phyloP scores from a whole-genome alignment of 2,113 vertebrate species.

The Galemys pyrenaicus region DNA sequence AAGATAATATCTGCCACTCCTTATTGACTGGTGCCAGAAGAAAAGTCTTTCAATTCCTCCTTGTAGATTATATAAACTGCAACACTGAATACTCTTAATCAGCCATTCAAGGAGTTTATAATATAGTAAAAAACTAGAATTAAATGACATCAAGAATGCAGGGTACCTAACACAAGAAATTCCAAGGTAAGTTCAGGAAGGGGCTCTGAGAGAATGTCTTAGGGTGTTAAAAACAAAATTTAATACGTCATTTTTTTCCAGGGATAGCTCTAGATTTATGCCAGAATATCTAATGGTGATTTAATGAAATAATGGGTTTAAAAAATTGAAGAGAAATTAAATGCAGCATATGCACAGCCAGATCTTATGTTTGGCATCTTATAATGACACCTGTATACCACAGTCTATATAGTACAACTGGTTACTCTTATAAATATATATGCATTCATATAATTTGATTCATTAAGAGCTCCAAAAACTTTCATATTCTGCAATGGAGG shows the following conservation, averaged over 20 bases:
- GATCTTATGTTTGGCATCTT: background rate
- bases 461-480: background rate
- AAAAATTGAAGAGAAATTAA: background rate
- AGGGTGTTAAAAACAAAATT: background rate
- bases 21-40: background rate
- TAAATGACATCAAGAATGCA: background rate
- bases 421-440: background rate
- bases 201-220: background rate
- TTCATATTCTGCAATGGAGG: background rate
- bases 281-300: background rate
- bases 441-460: background rate
- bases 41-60: background rate
- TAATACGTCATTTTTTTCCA: background rate
- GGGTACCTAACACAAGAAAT: background rate
- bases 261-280: background rate
- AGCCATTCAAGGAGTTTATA: slow-evolving; percentile 4
- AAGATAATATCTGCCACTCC: background rate
- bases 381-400: background rate
- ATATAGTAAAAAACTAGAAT: background rate
- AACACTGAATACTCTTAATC: background rate
- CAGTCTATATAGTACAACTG: background rate
- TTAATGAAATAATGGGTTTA: background rate
- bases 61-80: background rate
- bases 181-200: background rate
- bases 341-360: background rate